Percentiles rank a stretch among this genome's conserved stretches.
These are phyloP conservation scores for Sarcoramphus papa DNA, from an alignment of 2,797 vertebrate species.

Conservation along the genomic window DNA sequence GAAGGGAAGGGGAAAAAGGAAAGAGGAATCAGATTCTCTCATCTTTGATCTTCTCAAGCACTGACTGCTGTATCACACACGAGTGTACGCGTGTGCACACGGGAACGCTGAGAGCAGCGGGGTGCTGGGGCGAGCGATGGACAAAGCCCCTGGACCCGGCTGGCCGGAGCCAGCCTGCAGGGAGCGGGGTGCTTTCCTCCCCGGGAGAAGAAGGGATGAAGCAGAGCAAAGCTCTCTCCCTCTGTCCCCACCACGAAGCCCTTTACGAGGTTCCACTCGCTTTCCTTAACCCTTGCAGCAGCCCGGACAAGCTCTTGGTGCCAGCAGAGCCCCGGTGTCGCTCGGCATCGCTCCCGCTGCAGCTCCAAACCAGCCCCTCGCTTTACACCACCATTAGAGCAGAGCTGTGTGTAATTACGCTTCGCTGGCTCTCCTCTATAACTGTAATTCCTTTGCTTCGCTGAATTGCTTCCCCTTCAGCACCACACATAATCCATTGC, in stretches of 20 bases:
- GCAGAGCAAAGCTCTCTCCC: not conserved
- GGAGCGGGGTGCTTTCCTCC: not conserved
- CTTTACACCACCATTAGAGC: not conserved
- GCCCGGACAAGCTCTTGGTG: not conserved
- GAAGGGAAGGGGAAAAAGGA: too few relatives aligned
- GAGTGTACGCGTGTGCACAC: accelerated
- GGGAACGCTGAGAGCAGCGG: not conserved
- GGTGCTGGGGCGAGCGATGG: not conserved
- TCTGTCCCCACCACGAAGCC: accelerated
- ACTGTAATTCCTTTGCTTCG: not conserved
- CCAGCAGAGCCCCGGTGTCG: accelerated
- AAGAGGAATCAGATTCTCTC: not conserved
- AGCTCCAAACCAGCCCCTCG: not conserved
- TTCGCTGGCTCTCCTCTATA: not conserved
- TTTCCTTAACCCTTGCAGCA: not conserved
- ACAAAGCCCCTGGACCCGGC: not conserved
- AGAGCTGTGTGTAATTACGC: not conserved
- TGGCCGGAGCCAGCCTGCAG: accelerated
- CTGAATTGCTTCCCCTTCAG: slow-evolving; percentile 44
- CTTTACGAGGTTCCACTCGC: not conserved
- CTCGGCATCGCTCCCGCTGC: accelerated
- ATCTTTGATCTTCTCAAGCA: not conserved
- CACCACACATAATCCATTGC: slow-evolving; percentile 41
- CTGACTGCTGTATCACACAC: not conserved
- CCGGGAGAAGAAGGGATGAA: not conserved